Base-by-base conservation (phyloP, 2,113 vertebrate species). In the Etia nguti region DNA sequence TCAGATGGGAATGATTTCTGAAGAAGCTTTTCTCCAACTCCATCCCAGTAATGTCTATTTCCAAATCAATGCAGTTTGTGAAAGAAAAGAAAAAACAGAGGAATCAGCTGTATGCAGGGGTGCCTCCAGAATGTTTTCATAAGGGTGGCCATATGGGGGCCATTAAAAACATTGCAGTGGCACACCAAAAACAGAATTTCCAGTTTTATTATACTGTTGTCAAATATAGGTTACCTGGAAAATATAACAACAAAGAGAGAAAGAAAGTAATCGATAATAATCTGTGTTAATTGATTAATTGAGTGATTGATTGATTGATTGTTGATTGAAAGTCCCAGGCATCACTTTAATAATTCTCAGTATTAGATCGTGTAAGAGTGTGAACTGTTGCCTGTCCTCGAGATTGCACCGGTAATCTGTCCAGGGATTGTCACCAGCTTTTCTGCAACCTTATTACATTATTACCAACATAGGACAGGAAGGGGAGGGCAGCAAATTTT, bases 51-150 rank as follows among this genome's bases (percentile, higher is more conserved):
- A 16, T 20, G 8, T 15, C 9, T 50, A 38, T 26, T 77, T 48
- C 26, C 36, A 46, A 81, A 65, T 22, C 15, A 77, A 38, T 13
- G 26, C 16, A 48, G 34, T 24, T 10, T 26, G 18, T 26, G n/a
- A 82, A 77, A 5, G 3, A 9, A 22, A 57, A 81, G 41, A 77
- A 82, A 92, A 92, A 86, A 90, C 73, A 68, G 52, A 87, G 85
- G 81, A 38, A 65, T 80, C 36, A 73, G 56, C 79, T 82, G 84
- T 65, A 38, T 12, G 60, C 60, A 65, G 20, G 6, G 60, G 1
- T 10, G n/a, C 38, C 34, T 22, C 34, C 20, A 65, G 60, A n/a
- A 22, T 22, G 34, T 65, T 65, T 65, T 65, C 4, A 65, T 65
- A 65, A n/a, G 60, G 6, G 34, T 65, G 60, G 34, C 60, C 60